Evolutionary conservation across 2,888 invertebrate species (phyloP), one percentile per base, ranked within the genome.

Genomic region (Drosophila paranaensis): DNA sequence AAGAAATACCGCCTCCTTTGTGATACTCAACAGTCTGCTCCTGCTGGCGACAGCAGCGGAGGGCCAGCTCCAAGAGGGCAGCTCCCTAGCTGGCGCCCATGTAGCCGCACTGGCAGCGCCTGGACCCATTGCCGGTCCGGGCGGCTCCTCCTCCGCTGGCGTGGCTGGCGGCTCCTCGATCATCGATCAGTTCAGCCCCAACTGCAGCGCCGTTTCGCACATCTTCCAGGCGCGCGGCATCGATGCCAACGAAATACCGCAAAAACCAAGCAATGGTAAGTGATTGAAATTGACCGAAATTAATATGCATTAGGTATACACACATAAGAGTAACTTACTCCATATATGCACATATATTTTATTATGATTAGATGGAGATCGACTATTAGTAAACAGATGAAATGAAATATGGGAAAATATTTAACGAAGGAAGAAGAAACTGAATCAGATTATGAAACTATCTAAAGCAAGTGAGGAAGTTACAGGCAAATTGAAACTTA

Each of bases 221-320:
- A 92, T 94, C 66, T 94, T 94, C 76, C 93, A 93, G 85, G 85
- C 92, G 16, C 92, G 93, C 66, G 94, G 94, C 64, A 94, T 94
- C 78, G 93, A 93, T 71, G 87, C 90, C 62, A 92, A 91, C 40
- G 94, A 94, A 54, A 93, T 94, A 84, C 94, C 94, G 13, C 93
- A 93, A 83, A 94, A 93, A 67, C 93, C 94, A 27, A 93, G 93
- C 62, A 93, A 93, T 90, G 94, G 94, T 94, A 85, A 93, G 94
- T 92, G 20, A 4, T n/a, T 33, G 3, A 27, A 27, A 27, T 27
- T 27, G 27, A 20, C 2, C 20, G 20, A 20, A 20, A 20, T 20
- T 1, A 20, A 20, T 20, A 20, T 20, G 2, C 20, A 20, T 20
- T 20, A 20, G 20, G 20, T 20, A 20, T 20, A 20, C 20, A 20